phyloP scores from a whole-genome alignment of 2,888 invertebrate species.

The Ochropacha duplaris region DNA sequence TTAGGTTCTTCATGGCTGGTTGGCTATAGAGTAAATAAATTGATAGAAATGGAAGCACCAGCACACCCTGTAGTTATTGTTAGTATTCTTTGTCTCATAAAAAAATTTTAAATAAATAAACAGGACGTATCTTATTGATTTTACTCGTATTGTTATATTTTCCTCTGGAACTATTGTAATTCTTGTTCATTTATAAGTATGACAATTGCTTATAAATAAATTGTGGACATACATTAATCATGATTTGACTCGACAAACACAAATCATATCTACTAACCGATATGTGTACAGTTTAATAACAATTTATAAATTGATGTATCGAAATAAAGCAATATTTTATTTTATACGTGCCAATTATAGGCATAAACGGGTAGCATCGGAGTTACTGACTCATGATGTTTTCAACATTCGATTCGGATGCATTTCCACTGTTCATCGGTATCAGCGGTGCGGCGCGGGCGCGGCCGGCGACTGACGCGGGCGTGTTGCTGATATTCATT shows the following conservation, averaged over 20 bases:
- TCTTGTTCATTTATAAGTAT: neutral
- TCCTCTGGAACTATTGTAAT: neutral
- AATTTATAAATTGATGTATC: neutral
- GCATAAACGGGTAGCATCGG: neutral
- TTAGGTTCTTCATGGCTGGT: constrained; percentile 1
- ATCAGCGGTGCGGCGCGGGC: constrained; percentile 32
- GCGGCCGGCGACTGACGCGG: constrained; percentile 29
- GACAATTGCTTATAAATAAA: neutral
- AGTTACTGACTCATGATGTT: constrained; percentile 15
- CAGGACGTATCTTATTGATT: too few relatives aligned
- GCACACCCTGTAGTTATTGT: neutral
- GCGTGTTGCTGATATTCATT: constrained; percentile 26
- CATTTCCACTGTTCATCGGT: constrained; percentile 46
- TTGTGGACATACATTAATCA: neutral
- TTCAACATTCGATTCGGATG: constrained; percentile 44
- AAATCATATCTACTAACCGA: neutral
- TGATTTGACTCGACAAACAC: neutral
- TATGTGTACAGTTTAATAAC: too few relatives aligned
- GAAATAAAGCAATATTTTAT: neutral
- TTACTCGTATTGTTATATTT: too few relatives aligned
- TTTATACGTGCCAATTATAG: neutral
- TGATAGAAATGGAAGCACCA: neutral
- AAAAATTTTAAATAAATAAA: too few relatives aligned
- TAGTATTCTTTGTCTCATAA: too few relatives aligned
- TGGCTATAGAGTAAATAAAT: neutral